These are phyloP conservation scores for Sipha flava DNA, from an alignment of 1,140 invertebrate genomes.

Conservation along the genomic window DNA sequence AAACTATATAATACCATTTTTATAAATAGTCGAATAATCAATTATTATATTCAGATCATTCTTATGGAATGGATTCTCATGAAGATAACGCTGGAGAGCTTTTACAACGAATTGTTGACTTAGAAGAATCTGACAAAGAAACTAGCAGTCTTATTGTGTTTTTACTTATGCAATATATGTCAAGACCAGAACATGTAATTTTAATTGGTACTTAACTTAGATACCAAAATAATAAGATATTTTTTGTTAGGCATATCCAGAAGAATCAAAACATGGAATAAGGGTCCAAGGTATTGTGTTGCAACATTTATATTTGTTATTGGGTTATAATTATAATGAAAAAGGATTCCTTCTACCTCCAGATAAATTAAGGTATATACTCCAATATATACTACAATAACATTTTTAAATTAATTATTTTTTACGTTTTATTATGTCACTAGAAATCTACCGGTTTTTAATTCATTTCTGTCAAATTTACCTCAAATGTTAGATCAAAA, in stretches of 20 bases:
- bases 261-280: conserved; percentile 68
- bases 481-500: conserved; percentile 92
- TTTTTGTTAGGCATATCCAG: conserved; percentile 60
- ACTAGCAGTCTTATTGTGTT: conserved; percentile 93
- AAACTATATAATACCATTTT: too few species aligned
- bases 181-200: conserved; percentile 60
- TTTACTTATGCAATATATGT: conserved; percentile 90
- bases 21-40: too few species aligned
- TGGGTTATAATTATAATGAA: conserved; percentile 89
- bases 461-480: conserved; percentile 86
- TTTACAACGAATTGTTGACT: conserved; percentile 73
- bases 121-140: conserved; percentile 90
- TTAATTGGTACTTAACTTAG: background rate
- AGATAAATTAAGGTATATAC: conserved; percentile 63
- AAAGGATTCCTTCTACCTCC: conserved; percentile 85
- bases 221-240: too few species aligned
- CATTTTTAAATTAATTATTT: background rate
- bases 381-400: background rate
- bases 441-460: conserved; percentile 85
- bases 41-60: background rate
- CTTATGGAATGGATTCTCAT: conserved; percentile 9
- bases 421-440: conserved; percentile 33
- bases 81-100: conserved; percentile 40
- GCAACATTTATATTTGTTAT: conserved; percentile 81
- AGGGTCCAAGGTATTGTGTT: conserved; percentile 81